Conservation (phyloP, 2,113 vertebrate genomes). For the Gopherus flavomarginatus region DNA sequence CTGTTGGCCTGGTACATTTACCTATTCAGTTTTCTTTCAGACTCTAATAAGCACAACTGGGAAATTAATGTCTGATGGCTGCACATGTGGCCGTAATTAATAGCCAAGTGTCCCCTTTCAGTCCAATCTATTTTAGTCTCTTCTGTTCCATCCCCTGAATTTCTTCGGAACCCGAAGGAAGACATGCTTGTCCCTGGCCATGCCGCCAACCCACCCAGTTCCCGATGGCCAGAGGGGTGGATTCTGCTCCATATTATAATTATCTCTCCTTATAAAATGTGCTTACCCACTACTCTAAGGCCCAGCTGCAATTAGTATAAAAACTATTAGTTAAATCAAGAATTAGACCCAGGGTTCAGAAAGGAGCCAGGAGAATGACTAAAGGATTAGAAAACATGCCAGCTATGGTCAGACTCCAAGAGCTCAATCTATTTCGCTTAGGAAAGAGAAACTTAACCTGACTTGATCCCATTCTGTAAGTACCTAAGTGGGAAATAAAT, state of each 20-base stretch:
- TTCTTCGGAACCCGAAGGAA: not conserved
- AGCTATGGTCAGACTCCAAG: not conserved
- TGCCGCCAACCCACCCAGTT: not conserved
- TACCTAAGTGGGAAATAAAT: not conserved
- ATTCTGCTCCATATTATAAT: not conserved
- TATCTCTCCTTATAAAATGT: slow-evolving; percentile 8
- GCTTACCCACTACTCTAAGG: not conserved
- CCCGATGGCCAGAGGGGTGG: not conserved
- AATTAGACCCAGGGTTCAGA: not conserved
- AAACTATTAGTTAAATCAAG: slow-evolving; percentile 3
- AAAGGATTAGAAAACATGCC: not conserved
- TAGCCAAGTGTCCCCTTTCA: not conserved
- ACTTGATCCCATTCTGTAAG: not conserved
- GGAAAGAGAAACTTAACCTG: not conserved
- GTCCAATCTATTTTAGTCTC: slow-evolving; percentile 26
- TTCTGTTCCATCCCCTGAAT: not conserved
- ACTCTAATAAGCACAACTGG: not conserved
- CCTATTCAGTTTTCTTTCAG: slow-evolving; percentile 19
- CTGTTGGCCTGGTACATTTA: not conserved
- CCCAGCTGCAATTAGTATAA: not conserved
- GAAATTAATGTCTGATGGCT: slow-evolving; percentile 39
- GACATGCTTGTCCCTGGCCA: not conserved
- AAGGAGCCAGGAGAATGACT: not conserved
- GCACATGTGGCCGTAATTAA: slow-evolving; percentile 44
- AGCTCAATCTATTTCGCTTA: not conserved